These are phyloP conservation scores for Zosterops pallidus DNA, from an alignment of 2,113 vertebrate species.

Conservation along the genomic window DNA sequence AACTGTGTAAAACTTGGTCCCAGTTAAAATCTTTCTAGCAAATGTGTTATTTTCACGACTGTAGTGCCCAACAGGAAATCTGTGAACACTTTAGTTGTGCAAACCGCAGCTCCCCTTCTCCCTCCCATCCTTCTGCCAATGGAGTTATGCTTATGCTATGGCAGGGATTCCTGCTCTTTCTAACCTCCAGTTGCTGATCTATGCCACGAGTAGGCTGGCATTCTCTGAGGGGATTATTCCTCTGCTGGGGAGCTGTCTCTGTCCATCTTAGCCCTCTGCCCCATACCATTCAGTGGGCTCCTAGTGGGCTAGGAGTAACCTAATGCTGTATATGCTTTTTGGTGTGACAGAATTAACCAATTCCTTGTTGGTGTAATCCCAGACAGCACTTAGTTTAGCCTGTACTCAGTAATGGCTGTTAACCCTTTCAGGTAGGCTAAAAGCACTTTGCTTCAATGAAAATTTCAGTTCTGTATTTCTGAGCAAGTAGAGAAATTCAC, in stretches of 20 bases:
- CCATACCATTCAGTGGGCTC: background rate
- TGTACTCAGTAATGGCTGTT: background rate
- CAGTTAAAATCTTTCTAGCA: background rate
- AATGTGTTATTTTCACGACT: background rate
- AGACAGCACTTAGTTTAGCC: background rate
- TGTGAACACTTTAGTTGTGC: background rate
- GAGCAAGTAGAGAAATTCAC: background rate
- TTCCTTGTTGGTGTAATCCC: background rate
- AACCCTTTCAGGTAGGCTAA: background rate
- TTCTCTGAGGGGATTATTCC: background rate
- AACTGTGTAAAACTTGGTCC: background rate
- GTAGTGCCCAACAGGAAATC: background rate
- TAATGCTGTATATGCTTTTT: background rate
- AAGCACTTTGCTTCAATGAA: background rate
- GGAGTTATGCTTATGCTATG: background rate
- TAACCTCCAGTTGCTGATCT: background rate
- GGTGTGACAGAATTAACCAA: accelerated
- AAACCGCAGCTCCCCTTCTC: background rate
- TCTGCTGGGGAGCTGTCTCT: background rate
- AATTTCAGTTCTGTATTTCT: background rate
- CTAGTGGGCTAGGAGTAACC: too few relatives aligned
- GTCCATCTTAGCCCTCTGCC: background rate
- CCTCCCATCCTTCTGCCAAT: accelerated
- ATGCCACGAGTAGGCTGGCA: background rate
- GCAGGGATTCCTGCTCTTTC: background rate